Conservation (phyloP, 1,140 invertebrate species). For the Scaptomyza graminum region DNA sequence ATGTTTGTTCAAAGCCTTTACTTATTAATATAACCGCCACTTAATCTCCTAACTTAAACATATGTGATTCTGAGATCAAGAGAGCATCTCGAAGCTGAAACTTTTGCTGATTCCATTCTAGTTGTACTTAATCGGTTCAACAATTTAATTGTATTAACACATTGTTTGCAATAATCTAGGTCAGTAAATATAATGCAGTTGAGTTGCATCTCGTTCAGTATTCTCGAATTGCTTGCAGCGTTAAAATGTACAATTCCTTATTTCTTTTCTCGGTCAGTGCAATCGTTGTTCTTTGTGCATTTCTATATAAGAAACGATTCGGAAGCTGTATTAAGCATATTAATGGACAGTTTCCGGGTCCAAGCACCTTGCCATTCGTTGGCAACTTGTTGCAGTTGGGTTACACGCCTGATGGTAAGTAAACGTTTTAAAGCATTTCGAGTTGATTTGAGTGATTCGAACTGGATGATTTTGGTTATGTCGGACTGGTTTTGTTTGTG, state of each 20-base stretch:
- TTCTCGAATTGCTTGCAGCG: constrained; percentile 7
- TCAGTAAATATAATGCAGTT: constrained; percentile 1
- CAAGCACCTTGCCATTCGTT: constrained; percentile 23
- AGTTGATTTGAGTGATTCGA: neutral
- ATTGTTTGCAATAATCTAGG: neutral
- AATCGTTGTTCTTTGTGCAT: constrained; percentile 14
- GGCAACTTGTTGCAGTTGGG: constrained; percentile 50
- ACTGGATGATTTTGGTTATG: neutral
- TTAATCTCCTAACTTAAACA: too few relatives aligned
- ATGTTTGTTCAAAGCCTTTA: too few relatives aligned
- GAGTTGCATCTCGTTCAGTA: constrained; percentile 22
- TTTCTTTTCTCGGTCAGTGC: constrained; percentile 19
- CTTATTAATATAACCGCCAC: too few relatives aligned
- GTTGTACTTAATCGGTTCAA: neutral
- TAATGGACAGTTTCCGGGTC: constrained; percentile 37
- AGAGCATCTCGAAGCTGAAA: too few relatives aligned
- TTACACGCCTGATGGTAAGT: constrained; percentile 47
- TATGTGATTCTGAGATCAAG: too few relatives aligned
- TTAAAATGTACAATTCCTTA: constrained; percentile 25
- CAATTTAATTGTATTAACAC: neutral
- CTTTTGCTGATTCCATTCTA: neutral
- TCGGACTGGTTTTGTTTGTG: constrained; percentile 28
- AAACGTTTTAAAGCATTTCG: constrained; percentile 9
- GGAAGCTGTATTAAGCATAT: constrained; percentile 10
- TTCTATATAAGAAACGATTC: constrained; percentile 22